Evolutionary conservation across 2,888 invertebrate species (phyloP).

Genomic region (Apotomis betuletana): DNA sequence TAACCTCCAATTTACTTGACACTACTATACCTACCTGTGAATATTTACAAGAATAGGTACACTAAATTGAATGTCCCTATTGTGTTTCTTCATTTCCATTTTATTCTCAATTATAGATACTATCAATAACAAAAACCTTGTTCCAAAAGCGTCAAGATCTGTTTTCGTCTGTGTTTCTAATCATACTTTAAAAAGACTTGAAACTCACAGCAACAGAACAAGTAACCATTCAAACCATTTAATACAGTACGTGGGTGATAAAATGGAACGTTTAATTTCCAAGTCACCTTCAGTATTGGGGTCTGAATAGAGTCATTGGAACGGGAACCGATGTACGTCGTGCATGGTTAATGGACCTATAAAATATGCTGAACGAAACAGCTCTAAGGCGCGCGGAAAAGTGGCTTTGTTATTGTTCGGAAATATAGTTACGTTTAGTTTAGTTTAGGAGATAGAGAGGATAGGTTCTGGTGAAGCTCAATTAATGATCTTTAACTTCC

Average conservation of each 20-base stretch:
- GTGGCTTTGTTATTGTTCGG: not conserved
- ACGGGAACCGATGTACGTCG: conserved; percentile 49
- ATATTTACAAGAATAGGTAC: not conserved
- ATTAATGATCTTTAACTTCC: too few relatives aligned
- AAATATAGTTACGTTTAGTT: not conserved
- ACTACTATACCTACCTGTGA: not conserved
- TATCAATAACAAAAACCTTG: not conserved
- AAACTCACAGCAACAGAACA: conserved; percentile 29
- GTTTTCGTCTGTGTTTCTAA: conserved; percentile 8
- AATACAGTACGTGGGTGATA: conserved; percentile 47
- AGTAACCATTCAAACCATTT: conserved; percentile 38
- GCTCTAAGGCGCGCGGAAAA: not conserved
- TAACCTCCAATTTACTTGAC: too few relatives aligned
- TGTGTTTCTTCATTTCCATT: conserved; percentile 6
- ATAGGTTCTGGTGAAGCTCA: not conserved
- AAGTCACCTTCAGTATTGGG: conserved; percentile 44
- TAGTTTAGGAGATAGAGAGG: not conserved
- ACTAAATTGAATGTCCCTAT: not conserved
- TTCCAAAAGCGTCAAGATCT: not conserved
- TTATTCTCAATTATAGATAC: not conserved
- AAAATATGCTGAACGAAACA: conserved; percentile 18
- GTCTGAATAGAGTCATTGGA: conserved; percentile 47
- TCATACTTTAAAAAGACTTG: conserved; percentile 19
- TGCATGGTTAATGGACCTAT: conserved; percentile 49
- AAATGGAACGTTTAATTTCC: conserved; percentile 46